Evolutionary conservation across 2,113 vertebrate genomes (phyloP).

Genomic region (Atractosteus spatula): DNA sequence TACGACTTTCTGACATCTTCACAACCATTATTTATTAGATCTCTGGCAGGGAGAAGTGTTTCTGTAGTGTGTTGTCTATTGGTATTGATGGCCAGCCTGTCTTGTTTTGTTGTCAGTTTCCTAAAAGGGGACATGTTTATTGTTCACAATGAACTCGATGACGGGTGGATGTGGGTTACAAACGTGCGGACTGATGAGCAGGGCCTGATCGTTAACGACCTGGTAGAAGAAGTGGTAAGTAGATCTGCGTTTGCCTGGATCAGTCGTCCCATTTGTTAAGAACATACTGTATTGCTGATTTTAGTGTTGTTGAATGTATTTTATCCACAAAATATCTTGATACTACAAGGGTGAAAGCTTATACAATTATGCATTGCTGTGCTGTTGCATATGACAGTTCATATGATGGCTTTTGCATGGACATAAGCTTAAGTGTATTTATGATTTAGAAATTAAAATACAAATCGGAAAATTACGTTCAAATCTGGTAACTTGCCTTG

Average conservation of each 20-base stretch:
- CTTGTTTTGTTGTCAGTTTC: conserved; percentile 70
- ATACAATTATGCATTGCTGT: not conserved
- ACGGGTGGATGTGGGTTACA: conserved; percentile 99
- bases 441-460: no score
- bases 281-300: not conserved
- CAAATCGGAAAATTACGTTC: no score
- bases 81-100: not conserved
- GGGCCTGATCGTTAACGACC: conserved; percentile 95
- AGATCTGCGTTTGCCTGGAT: not conserved
- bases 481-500: no score
- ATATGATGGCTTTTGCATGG: not conserved
- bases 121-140: conserved; percentile 99
- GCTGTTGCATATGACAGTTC: not conserved
- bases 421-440: no score
- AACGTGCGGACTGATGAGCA: conserved; percentile 95
- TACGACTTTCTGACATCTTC: no score
- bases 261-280: not conserved
- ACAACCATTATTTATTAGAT: no score
- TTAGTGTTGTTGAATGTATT: not conserved
- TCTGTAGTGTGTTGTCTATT: no score
- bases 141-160: conserved; percentile 96
- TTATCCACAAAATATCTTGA: no score
- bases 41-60: no score
- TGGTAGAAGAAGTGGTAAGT: conserved; percentile 97
- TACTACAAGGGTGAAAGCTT: no score